Percentiles rank a stretch among this genome's conserved stretches.
Evolutionary conservation across 2,797 vertebrate genomes (phyloP).

Genomic region (Danio jaintianensis): DNA sequence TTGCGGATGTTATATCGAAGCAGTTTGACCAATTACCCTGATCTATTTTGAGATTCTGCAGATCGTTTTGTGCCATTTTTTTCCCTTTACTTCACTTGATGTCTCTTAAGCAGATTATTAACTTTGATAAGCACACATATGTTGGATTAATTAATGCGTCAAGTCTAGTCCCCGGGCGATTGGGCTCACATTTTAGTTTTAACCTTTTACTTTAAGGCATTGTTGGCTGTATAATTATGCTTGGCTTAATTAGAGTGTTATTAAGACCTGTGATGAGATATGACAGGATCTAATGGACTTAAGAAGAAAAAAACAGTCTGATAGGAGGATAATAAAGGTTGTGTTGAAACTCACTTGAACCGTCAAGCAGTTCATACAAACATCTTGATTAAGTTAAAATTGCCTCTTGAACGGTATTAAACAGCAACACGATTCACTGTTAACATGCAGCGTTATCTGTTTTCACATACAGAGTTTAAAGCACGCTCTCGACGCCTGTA

Average conservation of each 20-base stretch:
- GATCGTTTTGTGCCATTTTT: not conserved
- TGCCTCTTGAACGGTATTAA: conserved; percentile 36
- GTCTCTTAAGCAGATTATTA: conserved; percentile 60
- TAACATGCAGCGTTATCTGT: not conserved
- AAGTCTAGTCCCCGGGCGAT: conserved; percentile 65
- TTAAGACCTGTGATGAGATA: conserved; percentile 68
- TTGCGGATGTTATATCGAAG: not conserved
- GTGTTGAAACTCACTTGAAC: conserved; percentile 29
- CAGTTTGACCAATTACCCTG: conserved; percentile 13
- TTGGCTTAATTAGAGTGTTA: conserved; percentile 69
- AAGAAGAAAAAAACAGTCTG: conserved; percentile 25
- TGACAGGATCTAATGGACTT: conserved; percentile 55
- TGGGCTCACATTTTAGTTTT: conserved; percentile 63
- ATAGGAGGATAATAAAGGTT: conserved; percentile 29
- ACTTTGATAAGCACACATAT: conserved; percentile 64
- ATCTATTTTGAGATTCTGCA: conserved; percentile 34
- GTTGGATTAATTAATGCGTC: conserved; percentile 75
- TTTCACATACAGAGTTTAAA: conserved; percentile 25
- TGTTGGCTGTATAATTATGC: conserved; percentile 72
- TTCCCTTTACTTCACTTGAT: conserved; percentile 28
- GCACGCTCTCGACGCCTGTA: not conserved
- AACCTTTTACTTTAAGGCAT: conserved; percentile 72
- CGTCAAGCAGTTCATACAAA: conserved; percentile 44
- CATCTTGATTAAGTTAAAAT: conserved; percentile 48
- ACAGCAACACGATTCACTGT: not conserved